phyloP scores from a whole-genome alignment of 2,113 vertebrate genomes.

The Ranitomeya imitator region DNA sequence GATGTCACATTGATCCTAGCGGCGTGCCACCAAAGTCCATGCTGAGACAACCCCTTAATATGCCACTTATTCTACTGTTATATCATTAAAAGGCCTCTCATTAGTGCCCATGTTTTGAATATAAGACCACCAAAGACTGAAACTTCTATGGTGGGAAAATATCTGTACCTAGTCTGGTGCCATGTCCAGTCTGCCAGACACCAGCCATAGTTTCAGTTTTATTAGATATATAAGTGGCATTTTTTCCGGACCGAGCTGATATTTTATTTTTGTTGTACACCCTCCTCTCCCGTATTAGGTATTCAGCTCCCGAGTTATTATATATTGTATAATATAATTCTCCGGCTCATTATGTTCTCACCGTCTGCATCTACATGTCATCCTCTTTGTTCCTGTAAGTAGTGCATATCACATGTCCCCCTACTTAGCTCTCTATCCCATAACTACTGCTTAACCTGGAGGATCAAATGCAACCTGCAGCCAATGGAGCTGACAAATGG shows the following conservation, averaged over 20 bases:
- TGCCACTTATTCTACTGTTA: neutral
- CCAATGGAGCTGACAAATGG: slow-evolving; percentile 41
- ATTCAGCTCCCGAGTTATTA: neutral
- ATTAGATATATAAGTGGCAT: too few species aligned
- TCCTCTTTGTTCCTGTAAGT: slow-evolving; percentile 44
- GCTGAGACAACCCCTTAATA: neutral
- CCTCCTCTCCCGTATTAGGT: neutral
- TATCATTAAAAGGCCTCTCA: too few species aligned
- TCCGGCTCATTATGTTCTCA: slow-evolving; percentile 33
- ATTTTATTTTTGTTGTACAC: neutral
- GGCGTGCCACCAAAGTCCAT: too few species aligned
- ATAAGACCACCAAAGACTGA: too few species aligned
- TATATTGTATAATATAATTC: slow-evolving; percentile 26
- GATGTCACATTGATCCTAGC: too few species aligned
- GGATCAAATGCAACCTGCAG: slow-evolving; percentile 52
- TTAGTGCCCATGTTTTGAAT: too few species aligned
- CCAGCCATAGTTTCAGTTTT: too few species aligned
- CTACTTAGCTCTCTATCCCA: slow-evolving; percentile 48
- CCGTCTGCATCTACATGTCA: slow-evolving; percentile 47
- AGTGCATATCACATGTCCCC: slow-evolving; percentile 45
- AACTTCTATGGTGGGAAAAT: too few species aligned
- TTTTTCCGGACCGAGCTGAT: too few species aligned
- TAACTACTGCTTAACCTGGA: slow-evolving; percentile 50
- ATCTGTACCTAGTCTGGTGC: too few species aligned
- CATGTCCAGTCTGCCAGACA: too few species aligned